Conservation (phyloP, 2,888 invertebrate genomes). For the Bellardia bayeri region DNA sequence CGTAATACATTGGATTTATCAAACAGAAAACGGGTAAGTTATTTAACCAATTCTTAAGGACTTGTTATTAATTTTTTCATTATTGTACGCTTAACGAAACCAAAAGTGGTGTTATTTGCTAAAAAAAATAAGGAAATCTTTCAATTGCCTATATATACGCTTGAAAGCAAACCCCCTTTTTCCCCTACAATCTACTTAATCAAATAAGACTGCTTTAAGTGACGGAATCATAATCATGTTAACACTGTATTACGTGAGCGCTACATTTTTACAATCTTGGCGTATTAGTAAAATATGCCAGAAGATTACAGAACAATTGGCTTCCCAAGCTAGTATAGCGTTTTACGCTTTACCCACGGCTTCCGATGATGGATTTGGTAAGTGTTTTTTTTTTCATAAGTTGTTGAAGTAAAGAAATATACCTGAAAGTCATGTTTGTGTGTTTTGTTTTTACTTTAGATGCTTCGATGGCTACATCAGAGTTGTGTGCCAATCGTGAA, state of each 20-base stretch:
- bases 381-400: slow-evolving; percentile 40
- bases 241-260: slow-evolving; percentile 92
- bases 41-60: slow-evolving; percentile 39
- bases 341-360: slow-evolving; percentile 86
- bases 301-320: slow-evolving; percentile 87
- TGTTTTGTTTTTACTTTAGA: slow-evolving; percentile 75
- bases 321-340: slow-evolving; percentile 86
- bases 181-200: slow-evolving; percentile 38
- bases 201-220: slow-evolving; percentile 62
- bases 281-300: slow-evolving; percentile 89
- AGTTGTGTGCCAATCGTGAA: slow-evolving; percentile 82
- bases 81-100: background rate
- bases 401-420: no score
- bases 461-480: slow-evolving; percentile 81
- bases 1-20: slow-evolving; percentile 53
- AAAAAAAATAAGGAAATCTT: background rate
- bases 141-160: slow-evolving; percentile 4
- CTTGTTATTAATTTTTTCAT: background rate
- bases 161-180: slow-evolving; percentile 19
- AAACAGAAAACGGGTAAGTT: slow-evolving; percentile 49
- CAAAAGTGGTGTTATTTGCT: background rate
- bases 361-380: slow-evolving; percentile 82
- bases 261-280: slow-evolving; percentile 93
- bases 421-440: background rate
- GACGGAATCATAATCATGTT: slow-evolving; percentile 84